Evolutionary conservation across 2,888 invertebrate species (phyloP), one percentile per base, ranked within the genome.

Genomic region (Chrysolina oricalcia): DNA sequence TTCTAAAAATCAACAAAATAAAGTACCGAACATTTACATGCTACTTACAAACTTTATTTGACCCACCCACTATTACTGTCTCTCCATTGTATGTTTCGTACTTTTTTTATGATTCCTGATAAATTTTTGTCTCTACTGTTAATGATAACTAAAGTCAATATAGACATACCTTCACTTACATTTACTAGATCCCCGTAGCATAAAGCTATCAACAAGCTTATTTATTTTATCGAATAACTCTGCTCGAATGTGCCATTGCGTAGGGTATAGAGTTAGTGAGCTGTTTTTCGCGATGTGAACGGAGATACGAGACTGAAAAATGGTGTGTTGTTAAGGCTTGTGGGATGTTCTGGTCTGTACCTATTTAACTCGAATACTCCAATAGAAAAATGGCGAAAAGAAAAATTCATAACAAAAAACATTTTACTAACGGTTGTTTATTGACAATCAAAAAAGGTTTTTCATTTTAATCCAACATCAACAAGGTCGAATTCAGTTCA

Each of bases 211-310:
- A 27, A n/a, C 59, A 17, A 59, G 35, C 59, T 35, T 59, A 35
- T 23, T 59, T 59, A 59, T 35, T 59, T 15, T 27, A 59, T 59
- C 35, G 15, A 27, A 15, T 3, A 27, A 10, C 27, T 59, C 15
- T 59, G 15, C 15, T n/a, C n/a, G 35, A 27, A 35, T n/a, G 8
- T 27, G n/a, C 27, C 59, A 59, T 17, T 13, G 27, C 59, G 59
- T 59, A n/a, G 59, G 35, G 59, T 35, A n/a, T n/a, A 59, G 35
- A 59, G 27, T 27, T 59, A 59, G 59, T 27, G n/a, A 27, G 35
- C 23, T 59, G 59, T 35, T 27, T 59, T 59, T 59, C 35, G 15
- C 59, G 59, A 59, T 59, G n/a, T 59, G 23, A 35, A 59, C 59
- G n/a, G 23, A 35, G 59, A 59, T 59, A 59, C n/a, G 13, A 35